Percentiles rank a stretch among this genome's conserved stretches.
Evolutionary conservation across 2,113 vertebrate species (phyloP).

Genomic region (Rostratula benghalensis): DNA sequence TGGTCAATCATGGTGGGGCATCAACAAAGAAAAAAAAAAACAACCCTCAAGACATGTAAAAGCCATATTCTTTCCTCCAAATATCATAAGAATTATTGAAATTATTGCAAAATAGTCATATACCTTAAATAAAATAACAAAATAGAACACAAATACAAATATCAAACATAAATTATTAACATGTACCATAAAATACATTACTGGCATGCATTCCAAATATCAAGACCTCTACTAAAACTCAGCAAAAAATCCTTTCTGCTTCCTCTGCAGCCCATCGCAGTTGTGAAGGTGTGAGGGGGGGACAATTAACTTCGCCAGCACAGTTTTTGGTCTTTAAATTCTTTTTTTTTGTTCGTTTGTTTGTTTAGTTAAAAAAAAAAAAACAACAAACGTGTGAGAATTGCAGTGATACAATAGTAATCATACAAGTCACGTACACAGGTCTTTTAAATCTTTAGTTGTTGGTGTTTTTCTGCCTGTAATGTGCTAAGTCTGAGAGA

Average conservation of each 20-base stretch:
- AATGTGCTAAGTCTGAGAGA: constrained; percentile 57
- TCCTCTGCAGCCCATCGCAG: constrained; percentile 58
- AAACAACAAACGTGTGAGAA: constrained; percentile 69
- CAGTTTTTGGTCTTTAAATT: constrained; percentile 85
- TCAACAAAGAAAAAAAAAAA: constrained; percentile 73
- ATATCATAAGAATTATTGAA: constrained; percentile 75
- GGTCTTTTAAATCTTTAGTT: constrained; percentile 38
- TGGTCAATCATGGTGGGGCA: constrained; percentile 76
- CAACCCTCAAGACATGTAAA: constrained; percentile 79
- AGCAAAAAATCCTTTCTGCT: constrained; percentile 62
- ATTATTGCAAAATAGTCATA: constrained; percentile 82
- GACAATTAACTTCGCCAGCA: constrained; percentile 71
- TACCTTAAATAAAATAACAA: constrained; percentile 76
- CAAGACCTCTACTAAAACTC: constrained; percentile 75
- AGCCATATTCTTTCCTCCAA: constrained; percentile 76
- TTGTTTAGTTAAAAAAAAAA: constrained; percentile 67
- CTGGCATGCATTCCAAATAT: constrained; percentile 82
- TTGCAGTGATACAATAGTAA: constrained; percentile 59
- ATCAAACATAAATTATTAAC: constrained; percentile 79
- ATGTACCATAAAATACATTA: constrained; percentile 80
- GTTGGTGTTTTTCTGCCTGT: neutral
- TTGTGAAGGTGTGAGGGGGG: neutral
- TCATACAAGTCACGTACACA: constrained; percentile 57
- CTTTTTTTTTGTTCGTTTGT: constrained; percentile 67
- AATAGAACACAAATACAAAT: constrained; percentile 83